phyloP scores from a whole-genome alignment of 2,113 vertebrate genomes.

The Microtus ochrogaster region DNA sequence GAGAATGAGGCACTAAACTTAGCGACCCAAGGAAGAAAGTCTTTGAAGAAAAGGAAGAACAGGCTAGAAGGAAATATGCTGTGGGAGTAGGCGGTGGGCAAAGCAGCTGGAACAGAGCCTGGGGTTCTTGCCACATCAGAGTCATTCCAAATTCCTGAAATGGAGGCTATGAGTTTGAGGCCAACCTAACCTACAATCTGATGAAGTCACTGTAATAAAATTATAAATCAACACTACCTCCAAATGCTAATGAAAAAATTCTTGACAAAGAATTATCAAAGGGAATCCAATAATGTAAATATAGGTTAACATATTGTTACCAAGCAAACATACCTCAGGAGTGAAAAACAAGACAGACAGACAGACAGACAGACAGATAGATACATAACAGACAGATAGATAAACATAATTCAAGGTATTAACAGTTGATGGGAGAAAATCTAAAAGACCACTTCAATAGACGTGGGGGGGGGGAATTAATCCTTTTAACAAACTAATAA shows the following conservation, averaged over 20 bases:
- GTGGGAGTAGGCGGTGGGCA: background rate
- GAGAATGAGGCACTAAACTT: background rate
- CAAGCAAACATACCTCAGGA: background rate
- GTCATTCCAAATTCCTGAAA: background rate
- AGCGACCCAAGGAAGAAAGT: background rate
- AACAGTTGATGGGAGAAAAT: background rate
- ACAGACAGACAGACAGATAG: background rate
- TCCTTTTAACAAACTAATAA: background rate
- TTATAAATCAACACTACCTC: background rate
- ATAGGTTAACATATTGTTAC: background rate
- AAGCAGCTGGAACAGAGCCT: background rate
- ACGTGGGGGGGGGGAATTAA: too few species aligned
- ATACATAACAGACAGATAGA: background rate
- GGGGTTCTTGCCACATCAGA: background rate
- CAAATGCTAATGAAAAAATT: background rate
- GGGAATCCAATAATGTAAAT: background rate
- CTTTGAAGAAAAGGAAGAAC: background rate
- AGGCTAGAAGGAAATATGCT: background rate
- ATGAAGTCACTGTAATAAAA: background rate
- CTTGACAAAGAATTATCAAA: background rate
- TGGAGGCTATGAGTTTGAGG: background rate
- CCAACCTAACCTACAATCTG: background rate
- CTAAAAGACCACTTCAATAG: background rate
- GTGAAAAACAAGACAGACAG: background rate
- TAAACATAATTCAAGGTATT: background rate